A percentile compares a stretch with the other conserved stretches of the same genome.
Evolutionary conservation across 2,888 invertebrate species (phyloP).

Genomic region (Acronicta psi): DNA sequence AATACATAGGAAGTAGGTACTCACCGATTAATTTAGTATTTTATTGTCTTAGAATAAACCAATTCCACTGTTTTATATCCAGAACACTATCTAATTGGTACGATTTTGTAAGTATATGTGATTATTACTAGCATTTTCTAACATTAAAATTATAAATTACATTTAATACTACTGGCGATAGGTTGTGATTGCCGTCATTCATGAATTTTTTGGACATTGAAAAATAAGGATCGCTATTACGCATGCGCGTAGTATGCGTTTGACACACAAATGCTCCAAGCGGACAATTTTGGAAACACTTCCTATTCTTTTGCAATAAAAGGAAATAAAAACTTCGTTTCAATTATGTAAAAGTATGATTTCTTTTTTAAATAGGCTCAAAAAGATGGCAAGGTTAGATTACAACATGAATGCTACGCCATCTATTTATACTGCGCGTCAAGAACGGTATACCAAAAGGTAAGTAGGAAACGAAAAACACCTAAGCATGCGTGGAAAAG

Average conservation of each 20-base stretch:
- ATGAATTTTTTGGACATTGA: slow-evolving; percentile 81
- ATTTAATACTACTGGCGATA: slow-evolving; percentile 73
- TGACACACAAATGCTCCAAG: slow-evolving; percentile 59
- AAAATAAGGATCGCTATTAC: slow-evolving; percentile 72
- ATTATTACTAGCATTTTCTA: slow-evolving; percentile 81
- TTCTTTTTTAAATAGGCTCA: neutral
- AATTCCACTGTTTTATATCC: slow-evolving; percentile 66
- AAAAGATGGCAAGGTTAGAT: too few relatives aligned
- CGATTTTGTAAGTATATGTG: slow-evolving; percentile 71
- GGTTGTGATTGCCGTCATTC: slow-evolving; percentile 84
- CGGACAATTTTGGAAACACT: slow-evolving; percentile 44
- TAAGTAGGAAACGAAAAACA: neutral
- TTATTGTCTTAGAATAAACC: slow-evolving; percentile 80
- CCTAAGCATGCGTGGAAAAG: neutral
- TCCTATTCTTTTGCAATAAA: neutral
- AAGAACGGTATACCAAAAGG: slow-evolving; percentile 5
- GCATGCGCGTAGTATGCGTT: slow-evolving; percentile 76
- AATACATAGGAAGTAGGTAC: slow-evolving; percentile 61
- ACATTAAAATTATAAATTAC: slow-evolving; percentile 76
- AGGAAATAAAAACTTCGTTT: neutral
- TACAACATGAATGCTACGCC: slow-evolving; percentile 12
- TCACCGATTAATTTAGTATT: slow-evolving; percentile 67
- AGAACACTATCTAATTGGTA: slow-evolving; percentile 85
- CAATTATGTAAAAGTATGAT: neutral
- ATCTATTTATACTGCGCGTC: slow-evolving; percentile 29